Evolutionary conservation across 2,797 vertebrate species (phyloP).

Genomic region (Malurus splendens): DNA sequence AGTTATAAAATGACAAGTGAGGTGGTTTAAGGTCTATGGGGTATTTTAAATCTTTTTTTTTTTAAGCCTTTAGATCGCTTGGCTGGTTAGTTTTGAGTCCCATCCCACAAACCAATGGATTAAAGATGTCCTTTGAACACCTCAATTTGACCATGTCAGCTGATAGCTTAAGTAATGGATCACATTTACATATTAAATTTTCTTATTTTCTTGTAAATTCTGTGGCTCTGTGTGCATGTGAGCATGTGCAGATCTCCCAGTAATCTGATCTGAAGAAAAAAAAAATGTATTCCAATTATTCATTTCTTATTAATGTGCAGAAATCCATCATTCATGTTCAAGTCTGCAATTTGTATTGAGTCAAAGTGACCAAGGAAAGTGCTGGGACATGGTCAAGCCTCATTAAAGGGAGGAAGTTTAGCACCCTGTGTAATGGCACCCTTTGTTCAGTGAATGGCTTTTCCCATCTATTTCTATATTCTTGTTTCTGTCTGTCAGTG

Average conservation of each 20-base stretch:
- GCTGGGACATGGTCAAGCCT: neutral
- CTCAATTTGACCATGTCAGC: neutral
- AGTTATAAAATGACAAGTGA: neutral
- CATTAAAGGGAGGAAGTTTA: neutral
- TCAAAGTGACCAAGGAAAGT: neutral
- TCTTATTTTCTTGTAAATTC: neutral
- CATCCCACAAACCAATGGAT: neutral
- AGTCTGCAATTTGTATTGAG: neutral
- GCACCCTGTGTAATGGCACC: neutral
- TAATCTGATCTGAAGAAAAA: neutral
- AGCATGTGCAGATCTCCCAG: neutral
- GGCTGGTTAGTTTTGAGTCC: neutral
- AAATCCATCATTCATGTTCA: neutral
- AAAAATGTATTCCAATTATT: neutral
- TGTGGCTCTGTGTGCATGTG: neutral
- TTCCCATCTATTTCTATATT: neutral
- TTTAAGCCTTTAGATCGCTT: neutral
- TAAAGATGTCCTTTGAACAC: neutral
- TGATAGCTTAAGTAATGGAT: neutral
- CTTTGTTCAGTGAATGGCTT: neutral
- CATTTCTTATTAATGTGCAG: neutral
- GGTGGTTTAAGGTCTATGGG: neutral
- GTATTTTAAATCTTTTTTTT: neutral
- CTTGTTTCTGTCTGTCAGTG: neutral
- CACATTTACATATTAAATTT: neutral